A percentile compares a stretch with the other conserved stretches of the same genome.
These are phyloP conservation scores for Drosophila quinaria DNA, from an alignment of 2,888 invertebrate species.

Conservation along the genomic window DNA sequence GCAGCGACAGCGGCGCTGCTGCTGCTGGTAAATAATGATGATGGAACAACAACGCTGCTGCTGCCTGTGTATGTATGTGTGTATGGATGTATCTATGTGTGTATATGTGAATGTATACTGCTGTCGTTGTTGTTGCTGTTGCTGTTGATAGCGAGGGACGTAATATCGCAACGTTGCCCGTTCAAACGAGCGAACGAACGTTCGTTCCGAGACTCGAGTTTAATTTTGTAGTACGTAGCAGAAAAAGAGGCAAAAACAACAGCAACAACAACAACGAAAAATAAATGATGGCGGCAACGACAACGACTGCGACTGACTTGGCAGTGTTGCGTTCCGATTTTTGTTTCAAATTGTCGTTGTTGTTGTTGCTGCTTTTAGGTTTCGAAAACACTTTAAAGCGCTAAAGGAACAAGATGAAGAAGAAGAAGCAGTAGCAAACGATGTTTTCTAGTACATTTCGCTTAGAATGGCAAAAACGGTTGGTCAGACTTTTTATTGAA, in stretches of 20 bases:
- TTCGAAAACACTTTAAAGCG: slow-evolving; percentile 73
- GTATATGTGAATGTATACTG: slow-evolving; percentile 45
- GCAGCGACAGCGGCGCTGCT: slow-evolving; percentile 52
- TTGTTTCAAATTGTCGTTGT: slow-evolving; percentile 71
- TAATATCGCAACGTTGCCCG: slow-evolving; percentile 80
- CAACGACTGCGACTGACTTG: slow-evolving; percentile 70
- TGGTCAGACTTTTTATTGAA: slow-evolving; percentile 62
- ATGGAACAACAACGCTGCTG: slow-evolving; percentile 71
- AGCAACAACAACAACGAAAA: slow-evolving; percentile 59
- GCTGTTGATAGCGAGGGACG: slow-evolving; percentile 75
- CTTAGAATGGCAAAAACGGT: slow-evolving; percentile 77
- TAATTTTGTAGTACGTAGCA: slow-evolving; percentile 81
- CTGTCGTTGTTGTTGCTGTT: slow-evolving; percentile 46
- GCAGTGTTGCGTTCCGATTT: slow-evolving; percentile 80
- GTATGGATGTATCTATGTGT: slow-evolving; percentile 24
- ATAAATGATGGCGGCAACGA: slow-evolving; percentile 77
- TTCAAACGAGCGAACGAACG: slow-evolving; percentile 76
- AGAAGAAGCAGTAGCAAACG: slow-evolving; percentile 38
- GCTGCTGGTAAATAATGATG: slow-evolving; percentile 81
- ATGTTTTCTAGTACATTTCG: slow-evolving; percentile 74
- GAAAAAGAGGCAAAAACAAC: slow-evolving; percentile 61
- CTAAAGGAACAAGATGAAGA: slow-evolving; percentile 46
- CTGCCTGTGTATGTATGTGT: slow-evolving; percentile 31
- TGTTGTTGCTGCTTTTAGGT: slow-evolving; percentile 60
- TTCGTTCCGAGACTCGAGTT: slow-evolving; percentile 77